Base-by-base conservation (phyloP, 2,797 vertebrate genomes). In the Cuniculus paca region DNA sequence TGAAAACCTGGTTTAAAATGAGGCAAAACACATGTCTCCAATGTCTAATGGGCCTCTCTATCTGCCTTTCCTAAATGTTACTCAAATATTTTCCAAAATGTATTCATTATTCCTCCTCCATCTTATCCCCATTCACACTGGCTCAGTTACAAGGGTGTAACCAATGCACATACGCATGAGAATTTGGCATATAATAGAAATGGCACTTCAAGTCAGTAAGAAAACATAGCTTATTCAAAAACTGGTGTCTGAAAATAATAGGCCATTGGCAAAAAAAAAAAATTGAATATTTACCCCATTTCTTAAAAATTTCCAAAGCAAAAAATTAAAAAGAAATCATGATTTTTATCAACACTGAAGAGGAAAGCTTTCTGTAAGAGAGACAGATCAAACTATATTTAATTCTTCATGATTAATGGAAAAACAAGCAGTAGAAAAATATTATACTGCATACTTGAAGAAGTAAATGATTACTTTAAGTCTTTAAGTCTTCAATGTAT, bases 191-290 rank as follows among this genome's bases (percentile, higher is more conserved):
- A 39, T 16, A 61, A 24, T n/a, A 24, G 17, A 85, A 89, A 50
- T 75, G 7, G 8, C 2, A n/a, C 50, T 84, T 88, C 22, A 9
- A 78, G 36, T 77, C 34, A 42, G 16, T 45, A 70, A 50, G 42
- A 65, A 89, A 89, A 89, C 28, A 70, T 11, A 6, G 6, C 16
- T 80, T 87, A 81, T 68, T 94, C 3, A 52, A 70, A 70, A 93
- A 92, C 45, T n/a, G 22, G 28, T 68, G 36, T 28, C 48, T 70
- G 39, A 96, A 91, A 92, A 82, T 85, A 93, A 78, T 65, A 94
- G 78, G 20, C 11, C 19, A 79, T 65, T 77, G 5, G 36, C 86
- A 17, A 42, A 42, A 48, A 90, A 78, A 68, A 14, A 42, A 58
- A 85, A 36, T 48, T 86, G 45, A 28, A 6, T 86, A 95, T 50